Evolutionary conservation across 2,797 vertebrate genomes (phyloP).

Genomic region (Chlorospingus flavigularis): DNA sequence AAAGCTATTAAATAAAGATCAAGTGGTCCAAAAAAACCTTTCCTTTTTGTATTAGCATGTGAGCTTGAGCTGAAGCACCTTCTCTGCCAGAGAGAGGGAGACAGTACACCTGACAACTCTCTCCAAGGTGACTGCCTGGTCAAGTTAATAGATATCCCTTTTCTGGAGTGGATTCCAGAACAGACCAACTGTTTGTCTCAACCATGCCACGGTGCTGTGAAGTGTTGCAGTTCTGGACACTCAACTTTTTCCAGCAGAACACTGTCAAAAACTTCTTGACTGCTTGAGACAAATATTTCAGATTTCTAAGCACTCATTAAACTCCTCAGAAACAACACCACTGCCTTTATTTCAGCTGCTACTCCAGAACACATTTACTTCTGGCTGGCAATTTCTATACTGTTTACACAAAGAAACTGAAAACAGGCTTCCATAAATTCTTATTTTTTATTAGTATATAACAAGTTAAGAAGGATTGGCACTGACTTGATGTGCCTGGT

Average conservation of each 20-base stretch:
- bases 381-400: neutral
- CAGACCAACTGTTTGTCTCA: neutral
- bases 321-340: neutral
- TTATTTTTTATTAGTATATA: neutral
- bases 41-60: neutral
- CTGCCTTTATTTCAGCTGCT: neutral
- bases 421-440: neutral
- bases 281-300: neutral
- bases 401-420: neutral
- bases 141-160: neutral
- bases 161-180: neutral
- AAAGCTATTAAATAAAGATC: neutral
- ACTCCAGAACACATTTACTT: neutral
- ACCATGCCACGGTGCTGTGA: neutral
- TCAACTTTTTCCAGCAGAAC: neutral
- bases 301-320: neutral
- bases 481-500: neutral
- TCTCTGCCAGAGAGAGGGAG: neutral
- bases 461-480: neutral
- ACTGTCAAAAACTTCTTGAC: neutral
- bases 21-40: neutral
- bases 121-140: neutral
- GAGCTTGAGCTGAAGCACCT: neutral
- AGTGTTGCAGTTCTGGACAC: neutral
- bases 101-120: accelerated